Evolutionary conservation across 2,888 invertebrate genomes (phyloP), one percentile per base, ranked within the genome.

Genomic region (Drosophila neutralis): DNA sequence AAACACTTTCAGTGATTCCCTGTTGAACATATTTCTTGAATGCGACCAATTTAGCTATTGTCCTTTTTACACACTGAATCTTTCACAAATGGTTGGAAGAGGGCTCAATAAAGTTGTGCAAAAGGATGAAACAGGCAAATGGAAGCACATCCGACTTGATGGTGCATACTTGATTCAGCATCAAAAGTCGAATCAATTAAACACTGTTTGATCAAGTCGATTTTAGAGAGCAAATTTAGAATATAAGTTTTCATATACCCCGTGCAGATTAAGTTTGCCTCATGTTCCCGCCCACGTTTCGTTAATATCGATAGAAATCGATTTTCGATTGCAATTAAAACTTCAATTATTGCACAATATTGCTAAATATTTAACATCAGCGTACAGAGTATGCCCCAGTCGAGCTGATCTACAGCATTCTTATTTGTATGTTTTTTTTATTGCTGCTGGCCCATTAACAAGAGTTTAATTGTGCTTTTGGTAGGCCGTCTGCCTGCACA

Each of bases 381-480:
- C 0, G 1, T 1, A 24, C 24, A 24, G 24, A 45, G 24, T 24
- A 15, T 45, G 4, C 1, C 0, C 8, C 15, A 15, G 45, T 24
- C 45, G 45, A 24, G 24, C 45, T 27, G 8, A 2, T 15, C 24
- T 15, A 4, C 2, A 2, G 4, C 24, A 15, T 3, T n/a, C 18
- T n/a, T 15, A 38, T 36, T 42, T 33, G 24, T 52, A 31, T 52
- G 7, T 48, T 35, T 33, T 33, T 31, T 33, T 60, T 71, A 73
- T 80, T 76, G 80, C 59, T 65, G 52, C 65, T 72, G 53, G 68
- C 59, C 80, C 72, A 78, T 78, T 79, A 78, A 78, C 76, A 78
- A 80, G 80, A 73, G 69, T 79, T 78, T 79, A 78, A 78, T 78
- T 79, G 78, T 78, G 62, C 72, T 75, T 75, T 74, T 54, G 75